Percentiles rank a stretch among this genome's conserved stretches.
Conservation (phyloP, 1,140 invertebrate genomes). For the Brachionus rubens region DNA sequence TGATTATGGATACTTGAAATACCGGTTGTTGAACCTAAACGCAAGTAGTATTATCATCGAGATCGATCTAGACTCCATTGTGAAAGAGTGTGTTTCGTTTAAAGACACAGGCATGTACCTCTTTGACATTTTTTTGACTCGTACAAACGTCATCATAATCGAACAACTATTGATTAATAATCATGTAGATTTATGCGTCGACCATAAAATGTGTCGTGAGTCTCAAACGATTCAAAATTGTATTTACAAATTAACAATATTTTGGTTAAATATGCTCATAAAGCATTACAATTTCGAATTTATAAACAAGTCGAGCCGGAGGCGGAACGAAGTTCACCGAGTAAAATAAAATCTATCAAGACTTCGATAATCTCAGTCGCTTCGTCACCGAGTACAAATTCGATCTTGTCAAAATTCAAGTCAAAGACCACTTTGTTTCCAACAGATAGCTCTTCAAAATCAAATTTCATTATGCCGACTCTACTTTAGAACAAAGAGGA, state of each 20-base stretch:
- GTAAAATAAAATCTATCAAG: neutral
- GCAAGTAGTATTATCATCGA: conserved; percentile 16
- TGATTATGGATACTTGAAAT: conserved; percentile 40
- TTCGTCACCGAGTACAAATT: neutral
- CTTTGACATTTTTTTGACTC: conserved; percentile 39
- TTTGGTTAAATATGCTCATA: conserved; percentile 54
- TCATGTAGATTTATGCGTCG: conserved; percentile 51
- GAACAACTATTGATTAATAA: conserved; percentile 60
- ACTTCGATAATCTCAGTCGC: neutral
- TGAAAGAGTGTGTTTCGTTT: conserved; percentile 42
- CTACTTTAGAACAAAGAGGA: conserved; percentile 59
- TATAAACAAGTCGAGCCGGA: neutral
- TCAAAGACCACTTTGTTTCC: neutral
- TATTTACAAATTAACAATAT: conserved; percentile 53
- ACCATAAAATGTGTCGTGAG: conserved; percentile 38
- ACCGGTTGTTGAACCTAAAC: conserved; percentile 18
- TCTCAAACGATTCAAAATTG: conserved; percentile 47
- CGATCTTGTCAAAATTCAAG: conserved; percentile 4
- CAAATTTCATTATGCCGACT: conserved; percentile 59
- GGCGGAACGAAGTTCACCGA: neutral
- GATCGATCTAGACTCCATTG: conserved; percentile 20
- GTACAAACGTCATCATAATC: conserved; percentile 56
- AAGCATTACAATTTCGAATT: conserved; percentile 54
- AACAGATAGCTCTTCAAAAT: neutral
- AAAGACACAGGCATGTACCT: neutral